Conservation (phyloP, 2,888 invertebrate species). For the Antheraea assamensis region DNA sequence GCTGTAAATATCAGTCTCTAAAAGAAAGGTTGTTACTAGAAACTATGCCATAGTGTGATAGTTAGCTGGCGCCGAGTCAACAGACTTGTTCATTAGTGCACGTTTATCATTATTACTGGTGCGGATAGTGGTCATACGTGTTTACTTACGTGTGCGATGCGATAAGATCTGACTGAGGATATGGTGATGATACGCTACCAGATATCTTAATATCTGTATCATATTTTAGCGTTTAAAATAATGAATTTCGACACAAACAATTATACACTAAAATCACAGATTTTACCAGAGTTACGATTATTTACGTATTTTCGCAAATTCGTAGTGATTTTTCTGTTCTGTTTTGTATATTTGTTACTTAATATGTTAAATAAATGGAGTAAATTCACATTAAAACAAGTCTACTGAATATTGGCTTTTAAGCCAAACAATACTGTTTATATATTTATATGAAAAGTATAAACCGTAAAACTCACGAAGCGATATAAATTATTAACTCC, state of each 20-base stretch:
- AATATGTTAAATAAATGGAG: no score
- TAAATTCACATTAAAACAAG: no score
- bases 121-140: neutral
- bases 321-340: no score
- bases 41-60: conserved; percentile 1
- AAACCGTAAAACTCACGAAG: neutral
- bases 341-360: no score
- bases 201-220: neutral
- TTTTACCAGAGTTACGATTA: neutral
- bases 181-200: neutral
- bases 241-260: neutral
- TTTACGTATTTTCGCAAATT: no score
- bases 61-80: conserved; percentile 3
- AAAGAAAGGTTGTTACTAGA: conserved; percentile 13
- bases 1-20: neutral
- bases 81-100: conserved; percentile 19
- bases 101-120: conserved; percentile 5
- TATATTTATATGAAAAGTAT: no score
- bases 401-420: no score
- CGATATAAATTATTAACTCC: neutral
- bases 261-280: neutral
- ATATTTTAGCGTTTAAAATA: neutral
- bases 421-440: no score
- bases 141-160: neutral
- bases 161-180: conserved; percentile 1